Conservation (phyloP, 2,888 invertebrate species). For the Epinotia ramella region DNA sequence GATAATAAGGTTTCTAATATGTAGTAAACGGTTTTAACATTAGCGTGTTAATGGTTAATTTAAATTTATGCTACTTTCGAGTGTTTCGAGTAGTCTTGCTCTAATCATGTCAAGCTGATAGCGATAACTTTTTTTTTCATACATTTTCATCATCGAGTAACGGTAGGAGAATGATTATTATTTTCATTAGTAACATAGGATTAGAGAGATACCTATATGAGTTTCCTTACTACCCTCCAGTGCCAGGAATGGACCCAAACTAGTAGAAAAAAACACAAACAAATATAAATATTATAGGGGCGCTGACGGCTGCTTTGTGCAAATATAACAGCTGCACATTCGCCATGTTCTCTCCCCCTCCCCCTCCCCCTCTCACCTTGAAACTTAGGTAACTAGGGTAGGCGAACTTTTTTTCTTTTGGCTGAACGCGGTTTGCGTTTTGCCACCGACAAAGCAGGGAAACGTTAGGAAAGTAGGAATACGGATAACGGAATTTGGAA, state of each 20-base stretch:
- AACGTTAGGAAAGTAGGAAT: too few relatives aligned
- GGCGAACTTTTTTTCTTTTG: too few relatives aligned
- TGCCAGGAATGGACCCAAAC: too few relatives aligned
- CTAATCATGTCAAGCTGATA: too few relatives aligned
- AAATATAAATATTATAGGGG: neutral
- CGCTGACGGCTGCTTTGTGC: neutral
- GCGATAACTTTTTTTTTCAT: neutral
- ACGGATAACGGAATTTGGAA: too few relatives aligned
- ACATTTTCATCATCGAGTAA: too few relatives aligned
- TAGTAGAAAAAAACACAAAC: neutral
- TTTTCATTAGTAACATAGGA: too few relatives aligned
- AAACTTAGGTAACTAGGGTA: neutral
- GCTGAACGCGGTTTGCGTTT: too few relatives aligned
- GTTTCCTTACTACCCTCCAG: neutral
- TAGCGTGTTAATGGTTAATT: neutral
- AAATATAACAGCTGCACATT: slow-evolving; percentile 16
- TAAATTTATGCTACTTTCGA: neutral
- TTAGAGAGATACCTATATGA: too few relatives aligned
- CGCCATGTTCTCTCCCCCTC: neutral
- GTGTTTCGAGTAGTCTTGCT: too few relatives aligned
- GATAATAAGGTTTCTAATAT: neutral
- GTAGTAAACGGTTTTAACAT: neutral
- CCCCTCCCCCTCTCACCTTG: slow-evolving; percentile 6
- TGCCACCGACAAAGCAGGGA: too few relatives aligned
- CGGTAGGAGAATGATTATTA: too few relatives aligned